Evolutionary conservation across 2,113 vertebrate species (phyloP), one percentile per base, ranked within the genome.

Genomic region (Rhineura floridana): DNA sequence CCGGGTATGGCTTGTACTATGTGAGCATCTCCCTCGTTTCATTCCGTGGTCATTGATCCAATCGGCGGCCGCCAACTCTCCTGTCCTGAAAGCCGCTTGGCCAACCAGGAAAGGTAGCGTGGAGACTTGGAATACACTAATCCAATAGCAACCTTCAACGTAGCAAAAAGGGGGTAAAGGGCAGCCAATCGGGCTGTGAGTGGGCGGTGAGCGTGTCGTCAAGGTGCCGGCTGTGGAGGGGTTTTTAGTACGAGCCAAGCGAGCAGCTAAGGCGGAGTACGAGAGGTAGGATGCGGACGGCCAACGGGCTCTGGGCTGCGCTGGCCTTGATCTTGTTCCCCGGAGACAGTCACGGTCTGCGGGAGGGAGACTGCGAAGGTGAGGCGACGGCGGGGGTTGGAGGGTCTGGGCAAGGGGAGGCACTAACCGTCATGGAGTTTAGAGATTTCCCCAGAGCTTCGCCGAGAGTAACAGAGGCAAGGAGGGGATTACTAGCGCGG

Each of bases 351-450:
- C 96, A 95, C 86, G 95, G 97, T 63, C 94, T 98, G 89, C 97
- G 96, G 30, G 97, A 98, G 4, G 98, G 98, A 83, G 98, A 98
- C 4, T 98, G 98, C 94, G 98, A 98, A 97, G 98, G 98, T 98
- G 96, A 94, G 97, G 59, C 4, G 85, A 86, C n/a, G 19, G 52
- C 9, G 13, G 1, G 73, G 42, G 62, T 7, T 62, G 19, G 1
- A 73, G 36, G 65, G 10, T 67, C n/a, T 67, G 12, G 2, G n/a
- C 72, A 30, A 30, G 36, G 44, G 33, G 30, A 44, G 46, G 46
- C 13, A 4, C 44, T n/a, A n/a, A n/a, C n/a, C n/a, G n/a, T n/a
- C 33, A 2, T 2, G 33, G 30, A 13, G 17, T 17, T 10, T 23
- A 7, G 52, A 9, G 42, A 39, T 10, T 21, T 6, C 13, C 46